Conservation (phyloP, 2,113 vertebrate genomes). For the Chitala chitala region DNA sequence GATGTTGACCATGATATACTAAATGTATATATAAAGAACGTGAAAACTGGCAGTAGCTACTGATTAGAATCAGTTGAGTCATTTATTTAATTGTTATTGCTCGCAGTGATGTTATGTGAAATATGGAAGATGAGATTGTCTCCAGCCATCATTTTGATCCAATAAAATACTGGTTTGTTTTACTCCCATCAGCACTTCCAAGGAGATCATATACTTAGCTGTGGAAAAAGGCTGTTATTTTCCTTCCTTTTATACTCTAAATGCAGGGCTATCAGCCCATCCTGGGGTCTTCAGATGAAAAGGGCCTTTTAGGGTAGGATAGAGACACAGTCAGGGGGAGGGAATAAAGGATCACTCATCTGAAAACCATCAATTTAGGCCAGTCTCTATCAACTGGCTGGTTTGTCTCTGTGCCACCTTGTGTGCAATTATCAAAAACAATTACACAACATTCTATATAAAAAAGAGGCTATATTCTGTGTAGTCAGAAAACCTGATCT, state of each 20-base stretch:
- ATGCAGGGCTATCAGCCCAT: slow-evolving; percentile 24
- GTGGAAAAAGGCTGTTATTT: slow-evolving; percentile 41
- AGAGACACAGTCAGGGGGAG: not conserved
- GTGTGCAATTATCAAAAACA: slow-evolving; percentile 22
- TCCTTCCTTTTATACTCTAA: slow-evolving; percentile 35
- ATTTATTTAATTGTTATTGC: slow-evolving; percentile 1
- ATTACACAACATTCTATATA: not conserved
- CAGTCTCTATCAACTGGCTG: not conserved
- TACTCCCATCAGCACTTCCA: not conserved
- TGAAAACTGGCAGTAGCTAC: not conserved
- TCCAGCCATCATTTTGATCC: not conserved
- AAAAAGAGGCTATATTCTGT: not conserved
- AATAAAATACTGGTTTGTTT: not conserved
- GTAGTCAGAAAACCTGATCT: too few relatives aligned
- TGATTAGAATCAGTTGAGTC: not conserved
- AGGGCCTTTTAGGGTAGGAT: slow-evolving; percentile 34
- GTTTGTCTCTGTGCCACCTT: not conserved
- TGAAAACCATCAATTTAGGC: slow-evolving; percentile 9
- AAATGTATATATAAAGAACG: too few relatives aligned
- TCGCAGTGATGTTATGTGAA: not conserved
- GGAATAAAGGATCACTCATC: slow-evolving; percentile 1
- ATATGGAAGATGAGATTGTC: not conserved
- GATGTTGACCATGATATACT: too few relatives aligned
- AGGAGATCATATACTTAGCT: slow-evolving; percentile 33
- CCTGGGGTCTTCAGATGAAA: slow-evolving; percentile 38